These are phyloP conservation scores for Tenthredo amoena DNA, from an alignment of 2,888 invertebrate species.

Conservation along the genomic window DNA sequence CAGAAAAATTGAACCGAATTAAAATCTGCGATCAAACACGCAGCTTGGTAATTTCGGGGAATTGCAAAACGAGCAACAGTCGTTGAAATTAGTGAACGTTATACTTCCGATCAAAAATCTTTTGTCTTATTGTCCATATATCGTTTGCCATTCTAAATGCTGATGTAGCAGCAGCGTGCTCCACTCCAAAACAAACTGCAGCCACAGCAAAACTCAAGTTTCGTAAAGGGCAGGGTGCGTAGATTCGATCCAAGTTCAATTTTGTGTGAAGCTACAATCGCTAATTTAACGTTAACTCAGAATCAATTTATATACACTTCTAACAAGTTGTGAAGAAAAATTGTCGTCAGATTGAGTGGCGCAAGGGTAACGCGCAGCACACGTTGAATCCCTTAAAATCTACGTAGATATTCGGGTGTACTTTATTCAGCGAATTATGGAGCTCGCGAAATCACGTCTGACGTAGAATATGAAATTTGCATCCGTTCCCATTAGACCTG, in stretches of 20 bases:
- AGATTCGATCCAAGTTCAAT: neutral
- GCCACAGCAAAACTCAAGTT: slow-evolving; percentile 6
- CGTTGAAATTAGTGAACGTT: neutral
- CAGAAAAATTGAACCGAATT: neutral
- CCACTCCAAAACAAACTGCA: neutral
- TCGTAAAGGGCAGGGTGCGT: neutral
- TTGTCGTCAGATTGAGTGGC: too few relatives aligned
- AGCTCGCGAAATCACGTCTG: neutral
- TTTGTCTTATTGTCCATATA: neutral
- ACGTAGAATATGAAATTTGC: slow-evolving; percentile 4
- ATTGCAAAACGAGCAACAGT: neutral
- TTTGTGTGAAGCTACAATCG: neutral
- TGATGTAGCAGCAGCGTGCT: neutral
- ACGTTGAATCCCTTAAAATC: too few relatives aligned
- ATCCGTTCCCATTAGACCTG: neutral
- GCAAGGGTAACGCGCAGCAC: too few relatives aligned
- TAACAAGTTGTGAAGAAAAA: too few relatives aligned
- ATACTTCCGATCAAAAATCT: neutral
- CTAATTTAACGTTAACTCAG: neutral
- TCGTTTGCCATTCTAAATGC: neutral
- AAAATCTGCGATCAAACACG: neutral
- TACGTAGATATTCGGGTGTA: too few relatives aligned
- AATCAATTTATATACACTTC: neutral
- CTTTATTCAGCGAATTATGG: too few relatives aligned
- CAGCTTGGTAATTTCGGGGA: too few relatives aligned